These are phyloP conservation scores for Mungos mungo DNA, from an alignment of 2,113 vertebrate genomes.

Conservation along the genomic window DNA sequence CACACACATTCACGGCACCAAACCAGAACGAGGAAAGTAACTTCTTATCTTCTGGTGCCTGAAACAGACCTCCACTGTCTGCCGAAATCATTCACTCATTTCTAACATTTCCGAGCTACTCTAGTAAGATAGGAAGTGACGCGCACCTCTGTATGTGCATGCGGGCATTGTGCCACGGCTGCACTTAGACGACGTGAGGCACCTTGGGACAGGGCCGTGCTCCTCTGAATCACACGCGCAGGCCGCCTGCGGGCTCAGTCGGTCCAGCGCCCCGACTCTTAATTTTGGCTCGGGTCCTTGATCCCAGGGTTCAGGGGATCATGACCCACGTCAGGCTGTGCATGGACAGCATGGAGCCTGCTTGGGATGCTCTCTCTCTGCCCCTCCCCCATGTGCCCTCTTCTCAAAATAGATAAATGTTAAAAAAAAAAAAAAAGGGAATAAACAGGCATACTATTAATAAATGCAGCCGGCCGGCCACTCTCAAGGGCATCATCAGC, in stretches of 20 bases:
- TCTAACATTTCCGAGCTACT: not conserved
- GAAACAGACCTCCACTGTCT: not conserved
- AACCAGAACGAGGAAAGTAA: not conserved
- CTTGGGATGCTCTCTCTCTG: no score
- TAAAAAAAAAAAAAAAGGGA: no score
- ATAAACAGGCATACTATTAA: rapidly evolving
- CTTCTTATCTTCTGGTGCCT: not conserved
- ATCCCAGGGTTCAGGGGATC: no score
- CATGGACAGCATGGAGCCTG: no score
- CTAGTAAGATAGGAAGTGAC: not conserved
- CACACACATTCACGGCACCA: not conserved
- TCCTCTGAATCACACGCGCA: not conserved
- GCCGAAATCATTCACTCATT: not conserved
- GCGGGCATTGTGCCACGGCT: rapidly evolving
- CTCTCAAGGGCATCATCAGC: not conserved
- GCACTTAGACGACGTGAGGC: rapidly evolving
- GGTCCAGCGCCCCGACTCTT: no score
- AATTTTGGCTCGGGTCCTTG: no score
- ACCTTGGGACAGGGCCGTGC: rapidly evolving
- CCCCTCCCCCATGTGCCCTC: no score
- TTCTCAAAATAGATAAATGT: no score
- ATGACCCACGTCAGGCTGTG: no score
- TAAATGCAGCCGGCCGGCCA: rapidly evolving
- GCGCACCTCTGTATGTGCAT: rapidly evolving
- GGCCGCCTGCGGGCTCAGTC: no score